Percentiles rank a stretch among this genome's conserved stretches.
Evolutionary conservation across 2,888 invertebrate genomes (phyloP).

Genomic region (Pemphredon lugubris): DNA sequence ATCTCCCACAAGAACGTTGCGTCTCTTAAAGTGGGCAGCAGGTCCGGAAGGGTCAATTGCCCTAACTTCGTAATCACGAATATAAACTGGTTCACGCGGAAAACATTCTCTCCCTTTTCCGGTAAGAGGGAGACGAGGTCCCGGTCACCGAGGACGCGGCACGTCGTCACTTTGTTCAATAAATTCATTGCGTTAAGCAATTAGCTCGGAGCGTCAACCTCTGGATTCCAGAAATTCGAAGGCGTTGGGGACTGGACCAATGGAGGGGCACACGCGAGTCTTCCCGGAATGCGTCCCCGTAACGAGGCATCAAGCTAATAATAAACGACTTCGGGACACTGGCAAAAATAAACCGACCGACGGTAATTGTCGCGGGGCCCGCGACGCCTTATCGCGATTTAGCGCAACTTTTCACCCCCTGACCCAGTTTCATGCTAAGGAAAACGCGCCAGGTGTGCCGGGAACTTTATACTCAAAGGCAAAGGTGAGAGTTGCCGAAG

Average conservation of each 20-base stretch:
- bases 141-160: slow-evolving; percentile 14
- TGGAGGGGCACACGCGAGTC: slow-evolving; percentile 27
- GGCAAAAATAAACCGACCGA: slow-evolving; percentile 64
- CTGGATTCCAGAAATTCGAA: slow-evolving; percentile 73
- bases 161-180: slow-evolving; percentile 63
- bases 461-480: no score
- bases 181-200: slow-evolving; percentile 75
- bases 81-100: slow-evolving; percentile 31
- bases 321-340: slow-evolving; percentile 61
- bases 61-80: no score
- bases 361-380: slow-evolving; percentile 52
- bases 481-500: no score
- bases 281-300: slow-evolving; percentile 72
- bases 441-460: no score
- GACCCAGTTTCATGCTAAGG: no score
- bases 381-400: background rate
- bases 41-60: no score
- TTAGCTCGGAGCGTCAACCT: slow-evolving; percentile 73
- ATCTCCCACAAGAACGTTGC: no score
- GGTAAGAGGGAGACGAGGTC: background rate
- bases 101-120: slow-evolving; percentile 17
- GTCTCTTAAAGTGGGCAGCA: no score
- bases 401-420: slow-evolving; percentile 10
- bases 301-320: slow-evolving; percentile 74
- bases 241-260: slow-evolving; percentile 33